Evolutionary conservation across 2,113 vertebrate genomes (phyloP).

Genomic region (Psittacara wagleri): DNA sequence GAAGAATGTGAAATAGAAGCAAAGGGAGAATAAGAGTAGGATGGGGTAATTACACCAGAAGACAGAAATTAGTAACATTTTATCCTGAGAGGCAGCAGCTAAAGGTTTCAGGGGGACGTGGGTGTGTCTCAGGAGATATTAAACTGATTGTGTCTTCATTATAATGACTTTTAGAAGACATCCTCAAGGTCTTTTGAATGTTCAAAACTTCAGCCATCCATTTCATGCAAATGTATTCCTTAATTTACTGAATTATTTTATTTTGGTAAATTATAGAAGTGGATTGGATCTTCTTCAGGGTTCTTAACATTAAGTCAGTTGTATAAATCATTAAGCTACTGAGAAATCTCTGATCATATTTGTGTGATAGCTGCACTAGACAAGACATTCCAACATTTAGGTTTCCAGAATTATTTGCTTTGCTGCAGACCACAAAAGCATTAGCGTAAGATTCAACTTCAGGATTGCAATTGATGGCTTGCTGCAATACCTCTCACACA

Average conservation of each 20-base stretch:
- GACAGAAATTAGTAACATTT: not conserved
- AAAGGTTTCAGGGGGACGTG: not conserved
- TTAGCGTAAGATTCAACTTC: not conserved
- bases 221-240: not conserved
- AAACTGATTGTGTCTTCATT: not conserved
- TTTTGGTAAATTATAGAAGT: not conserved
- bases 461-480: not conserved
- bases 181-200: not conserved
- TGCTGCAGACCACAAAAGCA: not conserved
- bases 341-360: not conserved
- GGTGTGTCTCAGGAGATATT: not conserved
- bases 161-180: not conserved
- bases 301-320: not conserved
- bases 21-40: not conserved
- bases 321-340: not conserved
- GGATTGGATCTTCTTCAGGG: not conserved
- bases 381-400: not conserved
- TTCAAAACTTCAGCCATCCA: not conserved
- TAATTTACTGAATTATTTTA: not conserved
- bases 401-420: not conserved
- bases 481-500: not conserved
- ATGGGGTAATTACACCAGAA: not conserved
- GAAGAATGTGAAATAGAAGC: not conserved
- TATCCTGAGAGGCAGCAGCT: not conserved
- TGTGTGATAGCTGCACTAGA: not conserved